Evolutionary conservation across 2,888 invertebrate genomes (phyloP).

Genomic region (Diadegma fenestrale): DNA sequence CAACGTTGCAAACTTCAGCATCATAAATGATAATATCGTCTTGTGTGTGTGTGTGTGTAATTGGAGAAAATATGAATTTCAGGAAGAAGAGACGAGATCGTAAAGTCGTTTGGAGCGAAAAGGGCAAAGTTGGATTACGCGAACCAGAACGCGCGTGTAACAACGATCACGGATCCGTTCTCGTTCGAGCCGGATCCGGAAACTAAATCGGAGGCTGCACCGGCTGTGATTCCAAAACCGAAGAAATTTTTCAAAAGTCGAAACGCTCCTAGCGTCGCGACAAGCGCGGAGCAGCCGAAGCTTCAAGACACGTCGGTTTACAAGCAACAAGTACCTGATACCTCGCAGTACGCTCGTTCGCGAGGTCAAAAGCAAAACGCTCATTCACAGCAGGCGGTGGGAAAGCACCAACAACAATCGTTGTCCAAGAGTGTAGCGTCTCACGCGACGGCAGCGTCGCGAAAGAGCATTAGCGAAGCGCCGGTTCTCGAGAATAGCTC

Average conservation of each 20-base stretch:
- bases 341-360: conserved; percentile 77
- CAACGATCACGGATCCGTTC: conserved; percentile 82
- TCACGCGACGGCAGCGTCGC: conserved; percentile 80
- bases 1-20: no score
- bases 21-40: no score
- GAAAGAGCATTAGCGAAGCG: conserved; percentile 79
- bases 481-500: conserved; percentile 70
- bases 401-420: conserved; percentile 56
- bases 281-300: conserved; percentile 70
- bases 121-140: conserved; percentile 82
- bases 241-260: conserved; percentile 96
- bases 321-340: conserved; percentile 82
- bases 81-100: conserved; percentile 82
- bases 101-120: conserved; percentile 79
- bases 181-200: conserved; percentile 82
- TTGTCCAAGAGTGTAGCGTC: background rate
- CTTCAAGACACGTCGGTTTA: conserved; percentile 78
- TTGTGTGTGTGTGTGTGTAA: no score
- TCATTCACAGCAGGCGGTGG: conserved; percentile 70
- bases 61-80: conserved; percentile 48
- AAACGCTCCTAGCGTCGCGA: conserved; percentile 87
- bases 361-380: conserved; percentile 74
- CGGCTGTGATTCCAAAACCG: conserved; percentile 89
- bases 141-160: conserved; percentile 81
- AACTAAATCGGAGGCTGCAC: conserved; percentile 86